Percentiles rank a stretch among this genome's conserved stretches.
Evolutionary conservation across 2,888 invertebrate species (phyloP).

Genomic region (Lithosia quadra): DNA sequence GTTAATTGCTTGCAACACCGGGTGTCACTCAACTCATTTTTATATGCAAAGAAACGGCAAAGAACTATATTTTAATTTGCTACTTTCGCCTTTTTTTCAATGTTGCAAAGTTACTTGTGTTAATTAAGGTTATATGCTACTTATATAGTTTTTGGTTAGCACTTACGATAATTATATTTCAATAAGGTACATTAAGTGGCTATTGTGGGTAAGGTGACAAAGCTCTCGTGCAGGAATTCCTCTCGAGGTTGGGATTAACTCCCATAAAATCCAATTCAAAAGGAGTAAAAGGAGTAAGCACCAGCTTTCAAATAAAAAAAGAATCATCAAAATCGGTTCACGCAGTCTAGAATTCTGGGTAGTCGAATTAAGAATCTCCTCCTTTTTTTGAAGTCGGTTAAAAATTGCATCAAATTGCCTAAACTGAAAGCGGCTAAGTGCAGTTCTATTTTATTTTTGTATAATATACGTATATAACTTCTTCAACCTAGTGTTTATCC

Average conservation of each 20-base stretch:
- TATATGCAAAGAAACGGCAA: neutral
- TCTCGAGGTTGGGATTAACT: neutral
- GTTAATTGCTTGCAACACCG: neutral
- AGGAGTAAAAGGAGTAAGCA: neutral
- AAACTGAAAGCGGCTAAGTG: neutral
- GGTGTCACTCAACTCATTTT: neutral
- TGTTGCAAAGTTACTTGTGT: neutral
- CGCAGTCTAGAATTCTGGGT: too few species aligned
- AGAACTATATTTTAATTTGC: neutral
- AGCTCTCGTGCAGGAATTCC: too few species aligned
- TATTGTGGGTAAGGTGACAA: too few species aligned
- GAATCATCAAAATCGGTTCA: too few species aligned
- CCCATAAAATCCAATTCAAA: neutral
- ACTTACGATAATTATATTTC: too few species aligned
- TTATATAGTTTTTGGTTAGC: too few species aligned
- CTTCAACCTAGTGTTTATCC: too few species aligned
- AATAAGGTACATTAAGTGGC: too few species aligned
- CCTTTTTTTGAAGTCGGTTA: too few species aligned
- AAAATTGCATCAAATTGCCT: too few species aligned
- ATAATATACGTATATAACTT: neutral
- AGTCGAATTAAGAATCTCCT: too few species aligned
- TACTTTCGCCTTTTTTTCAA: neutral
- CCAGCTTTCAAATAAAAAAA: too few species aligned
- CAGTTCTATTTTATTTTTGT: neutral
- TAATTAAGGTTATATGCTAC: neutral